Conservation (phyloP, 2,888 invertebrate genomes). For the Ochropleura plecta region DNA sequence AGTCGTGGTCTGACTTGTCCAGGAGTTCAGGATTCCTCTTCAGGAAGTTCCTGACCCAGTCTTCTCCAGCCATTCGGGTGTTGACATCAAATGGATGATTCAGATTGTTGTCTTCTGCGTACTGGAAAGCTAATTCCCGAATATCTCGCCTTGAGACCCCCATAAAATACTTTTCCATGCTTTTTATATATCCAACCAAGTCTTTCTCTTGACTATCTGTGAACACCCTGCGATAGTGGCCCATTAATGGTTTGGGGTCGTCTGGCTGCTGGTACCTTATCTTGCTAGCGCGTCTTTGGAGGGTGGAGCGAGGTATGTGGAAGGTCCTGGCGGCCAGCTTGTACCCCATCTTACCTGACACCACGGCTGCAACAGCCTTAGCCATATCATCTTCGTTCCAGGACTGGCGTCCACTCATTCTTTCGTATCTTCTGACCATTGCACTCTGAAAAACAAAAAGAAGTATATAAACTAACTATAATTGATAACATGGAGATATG, state of each 20-base stretch:
- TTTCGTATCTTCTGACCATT: slow-evolving; percentile 89
- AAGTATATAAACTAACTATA: slow-evolving; percentile 18
- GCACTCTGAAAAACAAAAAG: slow-evolving; percentile 78
- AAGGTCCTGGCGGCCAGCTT: slow-evolving; percentile 87
- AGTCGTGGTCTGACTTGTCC: slow-evolving; percentile 82
- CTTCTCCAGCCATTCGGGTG: slow-evolving; percentile 88
- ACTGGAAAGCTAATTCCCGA: slow-evolving; percentile 87
- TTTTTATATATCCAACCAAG: slow-evolving; percentile 87
- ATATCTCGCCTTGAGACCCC: slow-evolving; percentile 87
- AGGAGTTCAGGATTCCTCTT: slow-evolving; percentile 87
- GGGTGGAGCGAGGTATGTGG: slow-evolving; percentile 88
- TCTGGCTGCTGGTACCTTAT: slow-evolving; percentile 86
- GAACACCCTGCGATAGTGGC: slow-evolving; percentile 87
- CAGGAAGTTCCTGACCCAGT: slow-evolving; percentile 89
- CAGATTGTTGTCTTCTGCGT: slow-evolving; percentile 85
- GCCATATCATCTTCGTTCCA: slow-evolving; percentile 90
- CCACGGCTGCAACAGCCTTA: slow-evolving; percentile 87
- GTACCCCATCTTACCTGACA: slow-evolving; percentile 89
- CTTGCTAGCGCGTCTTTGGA: slow-evolving; percentile 88
- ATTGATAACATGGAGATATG: slow-evolving; percentile 34
- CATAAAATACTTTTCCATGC: slow-evolving; percentile 88
- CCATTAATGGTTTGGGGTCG: slow-evolving; percentile 87
- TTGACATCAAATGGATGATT: slow-evolving; percentile 88
- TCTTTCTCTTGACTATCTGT: slow-evolving; percentile 88
- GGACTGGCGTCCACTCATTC: slow-evolving; percentile 88